These are phyloP conservation scores for Urocyon cinereoargenteus DNA, from an alignment of 2,797 vertebrate genomes.

Conservation along the genomic window DNA sequence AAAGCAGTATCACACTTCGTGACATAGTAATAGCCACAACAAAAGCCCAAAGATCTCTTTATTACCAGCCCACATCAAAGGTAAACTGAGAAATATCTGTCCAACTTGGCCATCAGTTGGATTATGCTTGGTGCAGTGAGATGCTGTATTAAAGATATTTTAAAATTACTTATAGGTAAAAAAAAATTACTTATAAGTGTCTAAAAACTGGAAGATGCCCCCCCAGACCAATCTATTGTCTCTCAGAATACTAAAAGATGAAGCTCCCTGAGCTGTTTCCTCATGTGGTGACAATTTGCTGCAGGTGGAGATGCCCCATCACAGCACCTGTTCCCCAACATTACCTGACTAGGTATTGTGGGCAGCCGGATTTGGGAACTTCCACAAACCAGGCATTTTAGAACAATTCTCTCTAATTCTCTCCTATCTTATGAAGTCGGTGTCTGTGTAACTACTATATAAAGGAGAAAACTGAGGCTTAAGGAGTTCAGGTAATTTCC, in stretches of 20 bases:
- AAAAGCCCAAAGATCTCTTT: background rate
- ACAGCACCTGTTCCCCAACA: fast-evolving
- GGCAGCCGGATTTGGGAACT: fast-evolving
- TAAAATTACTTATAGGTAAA: too few species aligned
- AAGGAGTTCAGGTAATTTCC: background rate
- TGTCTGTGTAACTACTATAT: too few species aligned
- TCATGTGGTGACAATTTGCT: fast-evolving
- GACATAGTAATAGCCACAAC: background rate
- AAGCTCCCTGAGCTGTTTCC: background rate
- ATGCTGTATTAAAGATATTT: background rate
- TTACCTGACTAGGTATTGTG: background rate
- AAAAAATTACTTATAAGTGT: too few species aligned
- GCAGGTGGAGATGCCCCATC: background rate
- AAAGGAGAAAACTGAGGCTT: background rate
- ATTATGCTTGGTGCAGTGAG: background rate
- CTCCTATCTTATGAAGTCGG: background rate
- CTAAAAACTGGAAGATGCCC: background rate
- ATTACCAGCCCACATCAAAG: background rate
- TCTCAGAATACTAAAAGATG: background rate
- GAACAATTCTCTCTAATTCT: too few species aligned
- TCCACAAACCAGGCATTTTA: background rate
- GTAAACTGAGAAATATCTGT: background rate
- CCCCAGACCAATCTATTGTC: background rate
- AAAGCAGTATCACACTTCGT: background rate
- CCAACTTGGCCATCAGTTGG: background rate